Evolutionary conservation across 2,888 invertebrate genomes (phyloP), one percentile per base, ranked within the genome.

Genomic region (Pycnomerus fuliginosus): DNA sequence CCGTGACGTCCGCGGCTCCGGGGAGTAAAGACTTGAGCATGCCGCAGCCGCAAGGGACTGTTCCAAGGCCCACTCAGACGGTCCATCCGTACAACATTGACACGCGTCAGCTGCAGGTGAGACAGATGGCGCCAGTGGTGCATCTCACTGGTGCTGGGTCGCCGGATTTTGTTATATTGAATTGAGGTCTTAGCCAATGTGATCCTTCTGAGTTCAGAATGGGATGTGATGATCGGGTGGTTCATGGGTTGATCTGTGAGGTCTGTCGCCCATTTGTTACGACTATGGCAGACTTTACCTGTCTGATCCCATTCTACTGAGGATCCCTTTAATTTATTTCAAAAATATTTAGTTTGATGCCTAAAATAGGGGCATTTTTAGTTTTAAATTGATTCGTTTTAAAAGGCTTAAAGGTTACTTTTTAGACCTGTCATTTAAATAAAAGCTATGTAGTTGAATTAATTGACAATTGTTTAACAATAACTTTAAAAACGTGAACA

Each of bases 31-130:
- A 70, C 40, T 34, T 62, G 28, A 67, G 49, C 38, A 71, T 71
- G 69, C 70, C 71, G 1, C 70, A 70, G 44, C 64, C 60, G 34
- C 70, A 65, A 52, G 66, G 65, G 12, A 64, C 60, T 30, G 63
- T 68, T 23, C 64, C 67, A 1, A 58, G 71, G 11, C 65, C 62
- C 8, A 65, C 68, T 1, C 65, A 69, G 2, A 63, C 68, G 22
- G 70, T 72, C 1, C 69, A 70, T 44, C 70, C 72, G 1, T 73
- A 67, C 51, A 65, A 56, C 52, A 65, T 70, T 3, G 71, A 71
- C 44, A 59, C 59, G 20, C 61, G 70, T 35, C 60, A 62, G 46
- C 56, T 71, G 49, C 50, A 64, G 28, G 69, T 69, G 55, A 66
- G 67, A 34, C 23, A 55, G 56, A 48, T 54, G 56, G 49, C 53